phyloP scores from a whole-genome alignment of 2,888 invertebrate genomes.

The Xestia xanthographa region DNA sequence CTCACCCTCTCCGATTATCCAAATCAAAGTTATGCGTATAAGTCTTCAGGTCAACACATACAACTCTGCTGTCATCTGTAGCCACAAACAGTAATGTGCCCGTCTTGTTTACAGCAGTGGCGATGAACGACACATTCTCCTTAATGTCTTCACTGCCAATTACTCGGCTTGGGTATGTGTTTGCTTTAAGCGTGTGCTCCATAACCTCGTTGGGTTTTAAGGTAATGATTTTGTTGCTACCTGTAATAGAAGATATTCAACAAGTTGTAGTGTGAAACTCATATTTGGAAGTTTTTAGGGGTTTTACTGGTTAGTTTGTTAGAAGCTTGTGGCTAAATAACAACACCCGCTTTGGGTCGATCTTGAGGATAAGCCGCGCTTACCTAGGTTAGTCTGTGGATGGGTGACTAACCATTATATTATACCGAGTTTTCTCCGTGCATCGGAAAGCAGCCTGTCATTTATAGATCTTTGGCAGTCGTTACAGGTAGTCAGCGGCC shows the following conservation, averaged over 20 bases:
- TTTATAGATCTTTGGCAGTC: too few species aligned
- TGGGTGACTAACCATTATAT: too few species aligned
- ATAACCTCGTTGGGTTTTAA: constrained; percentile 81
- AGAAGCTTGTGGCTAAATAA: too few species aligned
- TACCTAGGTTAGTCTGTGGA: too few species aligned
- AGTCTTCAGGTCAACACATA: constrained; percentile 85
- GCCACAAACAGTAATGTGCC: constrained; percentile 85
- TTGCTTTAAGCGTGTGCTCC: constrained; percentile 76
- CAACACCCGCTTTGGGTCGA: too few species aligned
- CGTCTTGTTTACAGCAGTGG: constrained; percentile 83
- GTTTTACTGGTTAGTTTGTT: too few species aligned
- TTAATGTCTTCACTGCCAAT: constrained; percentile 79
- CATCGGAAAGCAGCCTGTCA: too few species aligned
- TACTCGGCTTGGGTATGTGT: constrained; percentile 74
- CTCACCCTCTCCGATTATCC: constrained; percentile 87
- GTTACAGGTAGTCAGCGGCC: too few species aligned
- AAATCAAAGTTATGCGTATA: constrained; percentile 81
- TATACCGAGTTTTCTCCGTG: too few species aligned
- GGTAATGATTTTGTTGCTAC: constrained; percentile 83
- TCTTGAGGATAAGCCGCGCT: too few species aligned
- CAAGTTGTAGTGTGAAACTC: background rate
- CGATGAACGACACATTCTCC: constrained; percentile 78
- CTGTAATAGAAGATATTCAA: constrained; percentile 70
- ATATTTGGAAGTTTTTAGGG: background rate
- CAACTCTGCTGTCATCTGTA: constrained; percentile 84